Base-by-base conservation (phyloP, 1,140 invertebrate species). In the Bactericera cockerelli region DNA sequence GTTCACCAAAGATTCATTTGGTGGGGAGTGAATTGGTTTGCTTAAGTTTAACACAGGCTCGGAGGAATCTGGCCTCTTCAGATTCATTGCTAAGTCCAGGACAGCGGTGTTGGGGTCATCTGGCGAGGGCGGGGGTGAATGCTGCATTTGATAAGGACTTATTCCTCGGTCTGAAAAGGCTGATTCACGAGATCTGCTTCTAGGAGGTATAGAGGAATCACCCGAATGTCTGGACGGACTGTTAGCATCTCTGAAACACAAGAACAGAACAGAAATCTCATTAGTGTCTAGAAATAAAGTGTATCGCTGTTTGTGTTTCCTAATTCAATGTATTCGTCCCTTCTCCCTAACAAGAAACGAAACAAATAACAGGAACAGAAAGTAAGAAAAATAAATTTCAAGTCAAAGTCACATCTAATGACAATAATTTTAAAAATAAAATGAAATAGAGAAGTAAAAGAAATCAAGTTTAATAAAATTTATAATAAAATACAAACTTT, bases 161-260 rank as follows among this genome's bases (percentile, higher is more conserved):
- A 76, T 70, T 67, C 79, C 74, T 66, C 79, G 70, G 67, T 83
- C 77, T 61, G 84, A 79, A 70, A 82, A 81, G 63, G 80, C 75
- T 6, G 81, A 82, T 66, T 83, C 81, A 64, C 78, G 77, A 26
- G 81, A 83, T 28, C 79, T 78, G 68, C 81, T 82, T 36, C 80
- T 74, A 42, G 75, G 77, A 66, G 80, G 82, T 28, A 79, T 79
- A 55, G 73, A 74, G 26, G 77, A 79, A 66, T 77, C 77, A 57
- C 81, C 77, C 55, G 86, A 88, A 67, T 88, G 84, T 64, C 84
- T 77, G 57, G 84, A 87, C 60, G 85, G 79, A 72, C 86, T 87
- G 68, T 77, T 74, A 69, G 76, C 70, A 70, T 89, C 86, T 74
- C 85, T 88, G 78, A 19, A 80, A 78, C 72, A 76, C 74, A 74